phyloP scores from a whole-genome alignment of 2,797 vertebrate genomes.

The Chiloscyllium punctatum region DNA sequence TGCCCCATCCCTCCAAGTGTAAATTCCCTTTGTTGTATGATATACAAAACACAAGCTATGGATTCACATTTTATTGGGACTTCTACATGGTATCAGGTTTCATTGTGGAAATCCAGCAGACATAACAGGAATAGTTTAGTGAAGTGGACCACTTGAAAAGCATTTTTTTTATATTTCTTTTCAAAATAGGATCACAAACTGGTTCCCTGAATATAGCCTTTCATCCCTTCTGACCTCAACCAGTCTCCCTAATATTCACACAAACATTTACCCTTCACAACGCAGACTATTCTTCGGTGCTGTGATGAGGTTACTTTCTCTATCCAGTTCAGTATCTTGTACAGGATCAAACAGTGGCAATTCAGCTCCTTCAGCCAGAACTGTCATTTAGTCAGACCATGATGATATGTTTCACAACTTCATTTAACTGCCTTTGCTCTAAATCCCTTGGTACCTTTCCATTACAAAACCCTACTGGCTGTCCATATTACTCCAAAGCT shows the following conservation, averaged over 20 bases:
- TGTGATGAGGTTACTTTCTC: neutral
- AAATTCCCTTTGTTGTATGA: neutral
- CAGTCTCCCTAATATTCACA: neutral
- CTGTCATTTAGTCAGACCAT: neutral
- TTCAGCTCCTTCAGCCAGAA: neutral
- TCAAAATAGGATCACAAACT: neutral
- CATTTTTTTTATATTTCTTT: neutral
- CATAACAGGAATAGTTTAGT: neutral
- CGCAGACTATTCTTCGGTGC: neutral
- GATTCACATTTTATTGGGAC: neutral
- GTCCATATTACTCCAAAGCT: neutral
- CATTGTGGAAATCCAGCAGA: neutral
- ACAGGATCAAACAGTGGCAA: neutral
- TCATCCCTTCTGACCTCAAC: neutral
- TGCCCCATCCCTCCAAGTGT: too few relatives aligned
- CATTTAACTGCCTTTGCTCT: neutral
- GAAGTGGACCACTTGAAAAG: neutral
- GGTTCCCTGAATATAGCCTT: neutral
- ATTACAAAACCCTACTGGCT: neutral
- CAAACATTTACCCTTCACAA: neutral
- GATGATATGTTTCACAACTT: neutral
- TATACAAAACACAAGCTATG: neutral
- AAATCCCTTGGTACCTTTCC: neutral
- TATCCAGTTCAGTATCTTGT: neutral
- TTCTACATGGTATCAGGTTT: neutral